Evolutionary conservation across 2,113 vertebrate genomes (phyloP), one percentile per base, ranked within the genome.

Genomic region (Ardeotis arabs): DNA sequence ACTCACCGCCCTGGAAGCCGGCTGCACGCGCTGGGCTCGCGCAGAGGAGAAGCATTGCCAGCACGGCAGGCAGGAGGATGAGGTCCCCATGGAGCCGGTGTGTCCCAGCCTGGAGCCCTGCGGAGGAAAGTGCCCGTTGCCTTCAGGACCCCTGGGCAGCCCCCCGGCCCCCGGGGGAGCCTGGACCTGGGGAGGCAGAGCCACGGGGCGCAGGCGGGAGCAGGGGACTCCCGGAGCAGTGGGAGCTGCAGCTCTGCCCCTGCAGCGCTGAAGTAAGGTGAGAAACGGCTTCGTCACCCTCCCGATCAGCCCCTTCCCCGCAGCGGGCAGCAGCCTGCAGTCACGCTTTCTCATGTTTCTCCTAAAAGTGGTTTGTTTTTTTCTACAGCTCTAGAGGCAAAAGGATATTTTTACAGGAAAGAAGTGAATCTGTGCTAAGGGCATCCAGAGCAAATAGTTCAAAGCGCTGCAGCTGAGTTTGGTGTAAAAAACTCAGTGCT

Each of bases 81-180:
- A 90, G 37, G 59, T 85, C 59, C 82, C 55, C 31, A 2, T 23
- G 55, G 2, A 94, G 59, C 55, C 31, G 45, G 20, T 12, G 14
- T 62, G 50, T 88, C 33, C 82, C 85, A 77, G 60, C 75, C 85
- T 87, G 87, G 55, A 86, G 50, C 83, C 92, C 96, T 97, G 84
- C 17, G 37, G 52, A 94, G 47, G 25, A 95, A 83, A 91, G 23
- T 9, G 27, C 9, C 52, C 59, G 29, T 33, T 33, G 55, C 14
- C 10, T 1, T 68, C 5, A 75, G 60, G n/a, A 64, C 49, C 52
- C 52, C 29, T 13, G 28, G 23, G 44, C 49, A 82, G 69, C 6
- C 31, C 45, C n/a, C 33, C 2, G 2, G 9, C 16, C 22, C 58
- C 49, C 1, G 0, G 41, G 5, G 5, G 23, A 67, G n/a, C 69